Evolutionary conservation across 2,797 vertebrate species (phyloP).

Genomic region (Hippoglossus hippoglossus): DNA sequence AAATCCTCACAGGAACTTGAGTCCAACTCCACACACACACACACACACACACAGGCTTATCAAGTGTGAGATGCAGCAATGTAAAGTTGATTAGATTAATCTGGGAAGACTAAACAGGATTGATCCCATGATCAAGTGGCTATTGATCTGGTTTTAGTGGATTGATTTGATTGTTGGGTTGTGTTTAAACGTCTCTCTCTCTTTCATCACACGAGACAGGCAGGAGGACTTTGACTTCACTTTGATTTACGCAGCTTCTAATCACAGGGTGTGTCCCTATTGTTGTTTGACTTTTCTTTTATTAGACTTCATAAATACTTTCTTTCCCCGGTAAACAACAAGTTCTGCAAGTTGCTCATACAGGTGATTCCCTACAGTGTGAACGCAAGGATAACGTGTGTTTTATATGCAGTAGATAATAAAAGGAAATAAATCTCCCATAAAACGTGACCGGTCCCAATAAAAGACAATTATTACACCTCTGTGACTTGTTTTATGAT

Average conservation of each 20-base stretch:
- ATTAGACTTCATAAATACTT: background rate
- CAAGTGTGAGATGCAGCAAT: slow-evolving; percentile 5
- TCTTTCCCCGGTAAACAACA: slow-evolving; percentile 17
- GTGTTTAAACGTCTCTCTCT: background rate
- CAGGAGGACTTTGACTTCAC: background rate
- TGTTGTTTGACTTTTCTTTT: background rate
- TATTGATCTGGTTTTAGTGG: slow-evolving; percentile 13
- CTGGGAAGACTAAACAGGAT: background rate
- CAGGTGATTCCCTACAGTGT: background rate
- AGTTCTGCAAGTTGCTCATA: background rate
- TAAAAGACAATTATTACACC: background rate
- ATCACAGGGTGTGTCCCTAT: slow-evolving; percentile 12
- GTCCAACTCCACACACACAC: background rate
- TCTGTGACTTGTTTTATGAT: background rate
- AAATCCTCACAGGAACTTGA: background rate
- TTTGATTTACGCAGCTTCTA: slow-evolving; percentile 5
- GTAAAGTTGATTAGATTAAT: slow-evolving; percentile 46
- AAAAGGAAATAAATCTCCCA: background rate
- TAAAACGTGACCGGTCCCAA: background rate
- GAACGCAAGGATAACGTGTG: too few relatives aligned
- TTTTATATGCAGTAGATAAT: background rate
- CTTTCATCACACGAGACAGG: background rate
- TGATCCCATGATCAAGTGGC: slow-evolving; percentile 15
- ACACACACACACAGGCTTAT: slow-evolving; percentile 11
- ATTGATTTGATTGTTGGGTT: background rate